A percentile compares a stretch with the other conserved stretches of the same genome.
Conservation (phyloP, 1,140 invertebrate species). For the Sycobia sp. region DNA sequence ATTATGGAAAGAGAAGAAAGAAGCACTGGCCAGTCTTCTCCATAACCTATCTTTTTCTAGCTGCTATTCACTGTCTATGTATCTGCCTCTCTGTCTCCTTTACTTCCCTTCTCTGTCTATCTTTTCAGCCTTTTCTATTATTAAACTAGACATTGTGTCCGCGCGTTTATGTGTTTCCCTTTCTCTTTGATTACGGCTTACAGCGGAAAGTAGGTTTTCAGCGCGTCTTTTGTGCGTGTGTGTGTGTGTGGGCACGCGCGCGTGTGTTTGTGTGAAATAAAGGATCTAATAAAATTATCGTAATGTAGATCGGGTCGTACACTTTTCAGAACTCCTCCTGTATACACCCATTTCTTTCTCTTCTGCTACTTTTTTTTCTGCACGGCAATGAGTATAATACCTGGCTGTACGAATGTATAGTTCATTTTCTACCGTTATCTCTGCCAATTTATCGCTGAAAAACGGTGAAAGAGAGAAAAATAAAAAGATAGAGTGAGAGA, state of each 20-base stretch:
- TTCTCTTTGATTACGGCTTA: constrained; percentile 22
- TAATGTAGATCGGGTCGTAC: constrained; percentile 17
- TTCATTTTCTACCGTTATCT: neutral
- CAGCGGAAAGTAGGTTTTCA: constrained; percentile 27
- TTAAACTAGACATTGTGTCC: too few species aligned
- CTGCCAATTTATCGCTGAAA: neutral
- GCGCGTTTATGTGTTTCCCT: constrained; percentile 24
- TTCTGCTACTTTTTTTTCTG: too few species aligned
- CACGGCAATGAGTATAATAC: neutral
- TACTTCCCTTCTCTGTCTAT: too few species aligned
- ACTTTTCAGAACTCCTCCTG: neutral
- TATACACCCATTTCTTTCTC: too few species aligned
- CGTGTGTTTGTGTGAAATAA: constrained; percentile 24
- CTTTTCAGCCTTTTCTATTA: constrained; percentile 33
- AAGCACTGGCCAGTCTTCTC: too few species aligned
- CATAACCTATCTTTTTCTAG: too few species aligned
- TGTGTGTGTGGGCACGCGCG: too few species aligned
- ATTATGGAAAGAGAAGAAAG: neutral
- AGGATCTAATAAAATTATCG: constrained; percentile 32
- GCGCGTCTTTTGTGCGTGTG: too few species aligned
- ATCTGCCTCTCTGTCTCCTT: too few species aligned
- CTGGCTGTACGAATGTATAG: too few species aligned
- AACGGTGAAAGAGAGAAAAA: neutral
- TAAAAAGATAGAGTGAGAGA: too few species aligned
- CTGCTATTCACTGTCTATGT: too few species aligned